phyloP scores from a whole-genome alignment of 2,113 vertebrate genomes.

The Peucedramus taeniatus region DNA sequence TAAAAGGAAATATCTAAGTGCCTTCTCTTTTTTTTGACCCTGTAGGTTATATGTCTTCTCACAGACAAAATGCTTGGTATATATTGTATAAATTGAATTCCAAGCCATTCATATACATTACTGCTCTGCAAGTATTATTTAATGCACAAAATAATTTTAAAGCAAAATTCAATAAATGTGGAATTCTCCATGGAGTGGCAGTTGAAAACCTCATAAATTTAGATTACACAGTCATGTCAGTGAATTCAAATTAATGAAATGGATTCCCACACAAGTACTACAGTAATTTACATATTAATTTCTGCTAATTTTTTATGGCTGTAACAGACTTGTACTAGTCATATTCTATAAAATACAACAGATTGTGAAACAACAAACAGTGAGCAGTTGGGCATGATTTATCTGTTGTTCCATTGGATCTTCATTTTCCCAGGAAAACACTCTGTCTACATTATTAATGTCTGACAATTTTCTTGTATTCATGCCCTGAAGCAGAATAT shows the following conservation, averaged over 20 bases:
- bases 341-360: constrained; percentile 71
- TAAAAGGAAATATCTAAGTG: not conserved
- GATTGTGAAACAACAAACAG: constrained; percentile 65
- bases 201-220: constrained; percentile 78
- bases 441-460: constrained; percentile 63
- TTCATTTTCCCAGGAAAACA: constrained; percentile 47
- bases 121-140: constrained; percentile 10
- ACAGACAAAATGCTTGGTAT: not conserved
- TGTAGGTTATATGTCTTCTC: not conserved
- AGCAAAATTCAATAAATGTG: constrained; percentile 73
- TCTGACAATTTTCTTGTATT: constrained; percentile 53
- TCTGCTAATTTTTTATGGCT: constrained; percentile 71
- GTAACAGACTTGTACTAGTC: constrained; percentile 72
- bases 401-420: constrained; percentile 61
- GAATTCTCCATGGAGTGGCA: constrained; percentile 55
- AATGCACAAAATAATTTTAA: constrained; percentile 37
- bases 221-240: constrained; percentile 77
- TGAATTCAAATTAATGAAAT: constrained; percentile 81
- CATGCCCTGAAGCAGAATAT: constrained; percentile 43
- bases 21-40: not conserved
- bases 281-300: constrained; percentile 84
- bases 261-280: constrained; percentile 58
- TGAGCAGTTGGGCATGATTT: constrained; percentile 60
- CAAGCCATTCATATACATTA: not conserved
- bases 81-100: not conserved